Evolutionary conservation across 2,113 vertebrate species (phyloP).

Genomic region (Propithecus coquereli): DNA sequence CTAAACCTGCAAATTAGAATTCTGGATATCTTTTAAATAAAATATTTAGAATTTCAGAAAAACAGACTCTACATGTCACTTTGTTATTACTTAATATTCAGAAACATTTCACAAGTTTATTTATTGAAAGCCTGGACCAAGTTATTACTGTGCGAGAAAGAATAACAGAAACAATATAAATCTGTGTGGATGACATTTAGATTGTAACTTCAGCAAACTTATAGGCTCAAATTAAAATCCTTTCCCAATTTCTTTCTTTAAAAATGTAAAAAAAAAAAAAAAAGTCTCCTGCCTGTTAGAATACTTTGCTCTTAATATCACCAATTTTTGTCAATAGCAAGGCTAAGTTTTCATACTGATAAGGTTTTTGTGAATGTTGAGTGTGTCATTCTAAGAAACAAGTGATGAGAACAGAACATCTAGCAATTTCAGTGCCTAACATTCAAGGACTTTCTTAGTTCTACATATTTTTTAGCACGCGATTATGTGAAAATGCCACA

Average conservation of each 20-base stretch:
- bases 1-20: conserved; percentile 14
- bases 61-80: background rate
- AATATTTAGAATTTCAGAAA: background rate
- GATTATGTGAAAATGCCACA: background rate
- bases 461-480: background rate
- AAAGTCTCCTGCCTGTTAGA: background rate
- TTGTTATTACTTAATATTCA: background rate
- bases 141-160: background rate
- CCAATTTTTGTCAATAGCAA: background rate
- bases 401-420: background rate
- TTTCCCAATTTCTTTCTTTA: background rate
- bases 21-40: background rate
- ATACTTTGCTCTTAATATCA: background rate
- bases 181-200: background rate
- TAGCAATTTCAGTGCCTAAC: background rate
- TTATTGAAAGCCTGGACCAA: background rate
- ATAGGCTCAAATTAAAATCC: background rate
- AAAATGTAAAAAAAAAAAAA: background rate
- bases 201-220: conserved; percentile 17
- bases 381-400: background rate
- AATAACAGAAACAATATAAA: background rate
- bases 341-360: background rate
- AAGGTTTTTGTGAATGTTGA: background rate
- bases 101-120: background rate
- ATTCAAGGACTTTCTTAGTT: background rate